These are phyloP conservation scores for Notothenia coriiceps DNA, from an alignment of 2,113 vertebrate species.

Conservation along the genomic window DNA sequence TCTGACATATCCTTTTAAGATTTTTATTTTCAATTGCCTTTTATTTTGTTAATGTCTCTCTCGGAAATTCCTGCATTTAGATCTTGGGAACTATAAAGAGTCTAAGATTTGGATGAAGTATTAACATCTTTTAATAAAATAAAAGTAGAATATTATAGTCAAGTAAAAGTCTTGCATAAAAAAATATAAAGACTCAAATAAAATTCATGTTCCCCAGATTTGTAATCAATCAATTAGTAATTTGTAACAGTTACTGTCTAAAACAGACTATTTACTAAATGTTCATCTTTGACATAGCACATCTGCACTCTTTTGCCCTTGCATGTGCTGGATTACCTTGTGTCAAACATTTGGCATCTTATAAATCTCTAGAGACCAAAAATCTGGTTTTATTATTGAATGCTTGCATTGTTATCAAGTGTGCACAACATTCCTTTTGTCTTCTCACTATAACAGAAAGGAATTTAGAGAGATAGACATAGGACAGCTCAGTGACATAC, in stretches of 20 bases:
- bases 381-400: conserved; percentile 22
- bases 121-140: too few species aligned
- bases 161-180: too few species aligned
- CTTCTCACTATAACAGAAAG: not conserved
- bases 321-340: not conserved
- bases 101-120: not conserved
- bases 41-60: not conserved
- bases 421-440: not conserved
- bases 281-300: not conserved
- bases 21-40: not conserved
- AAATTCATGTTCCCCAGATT: too few species aligned
- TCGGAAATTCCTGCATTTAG: not conserved
- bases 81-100: not conserved
- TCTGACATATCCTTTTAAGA: not conserved
- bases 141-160: too few species aligned
- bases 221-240: too few species aligned
- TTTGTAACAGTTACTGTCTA: too few species aligned
- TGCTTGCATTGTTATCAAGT: not conserved
- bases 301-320: not conserved
- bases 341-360: conserved; percentile 10
- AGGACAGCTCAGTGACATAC: not conserved
- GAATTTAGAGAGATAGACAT: not conserved
- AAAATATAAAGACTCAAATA: too few species aligned
- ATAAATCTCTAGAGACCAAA: conserved; percentile 7
- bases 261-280: not conserved